Percentiles rank a stretch among this genome's conserved stretches.
Conservation (phyloP, 2,888 invertebrate genomes). For the Hirtodrosophila cameraria region DNA sequence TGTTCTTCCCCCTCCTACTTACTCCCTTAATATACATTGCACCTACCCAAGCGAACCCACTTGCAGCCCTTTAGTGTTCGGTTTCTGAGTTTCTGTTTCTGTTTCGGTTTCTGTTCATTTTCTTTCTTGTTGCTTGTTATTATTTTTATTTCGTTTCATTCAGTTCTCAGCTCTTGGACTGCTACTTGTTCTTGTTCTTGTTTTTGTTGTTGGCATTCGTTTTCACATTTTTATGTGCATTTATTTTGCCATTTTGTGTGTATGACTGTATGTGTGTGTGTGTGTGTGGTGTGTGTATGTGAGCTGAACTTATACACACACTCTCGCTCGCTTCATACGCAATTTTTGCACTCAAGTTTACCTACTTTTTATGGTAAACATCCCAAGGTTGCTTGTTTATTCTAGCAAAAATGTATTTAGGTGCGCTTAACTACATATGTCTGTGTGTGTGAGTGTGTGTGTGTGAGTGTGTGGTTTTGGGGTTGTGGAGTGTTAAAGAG, state of each 20-base stretch:
- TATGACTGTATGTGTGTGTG: slow-evolving; percentile 19
- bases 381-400: slow-evolving; percentile 79
- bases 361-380: slow-evolving; percentile 81
- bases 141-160: slow-evolving; percentile 56
- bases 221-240: slow-evolving; percentile 76
- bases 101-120: slow-evolving; percentile 60
- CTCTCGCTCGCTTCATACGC: slow-evolving; percentile 50
- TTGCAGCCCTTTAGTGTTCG: slow-evolving; percentile 52
- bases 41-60: not conserved
- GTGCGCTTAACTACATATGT: slow-evolving; percentile 72
- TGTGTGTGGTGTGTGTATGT: slow-evolving; percentile 19
- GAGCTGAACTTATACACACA: slow-evolving; percentile 46
- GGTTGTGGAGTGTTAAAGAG: slow-evolving; percentile 13
- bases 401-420: slow-evolving; percentile 81
- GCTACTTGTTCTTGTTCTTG: slow-evolving; percentile 14
- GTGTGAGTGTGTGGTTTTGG: slow-evolving; percentile 4
- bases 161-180: slow-evolving; percentile 32
- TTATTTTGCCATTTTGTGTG: slow-evolving; percentile 64
- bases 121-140: slow-evolving; percentile 63
- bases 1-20: not conserved
- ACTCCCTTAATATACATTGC: slow-evolving; percentile 14
- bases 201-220: slow-evolving; percentile 36
- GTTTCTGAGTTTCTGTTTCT: slow-evolving; percentile 29
- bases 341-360: slow-evolving; percentile 81
- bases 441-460: slow-evolving; percentile 10